Percentiles rank a stretch among this genome's conserved stretches.
These are phyloP conservation scores for Pteromalus puparum DNA, from an alignment of 1,140 invertebrate species.

Conservation along the genomic window DNA sequence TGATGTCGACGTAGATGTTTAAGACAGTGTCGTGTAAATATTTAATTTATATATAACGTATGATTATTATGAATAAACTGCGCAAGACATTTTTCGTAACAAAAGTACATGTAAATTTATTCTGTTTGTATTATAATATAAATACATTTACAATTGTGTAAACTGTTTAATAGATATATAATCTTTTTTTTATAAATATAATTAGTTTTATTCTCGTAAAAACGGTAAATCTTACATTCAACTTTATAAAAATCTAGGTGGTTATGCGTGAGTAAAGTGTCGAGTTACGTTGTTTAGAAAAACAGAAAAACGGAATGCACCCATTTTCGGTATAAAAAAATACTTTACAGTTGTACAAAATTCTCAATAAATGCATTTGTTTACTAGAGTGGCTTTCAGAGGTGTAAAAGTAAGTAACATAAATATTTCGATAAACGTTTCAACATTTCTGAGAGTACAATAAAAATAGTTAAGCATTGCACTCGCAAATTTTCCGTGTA, in stretches of 20 bases:
- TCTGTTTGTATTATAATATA: slow-evolving; percentile 56
- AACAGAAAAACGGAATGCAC: slow-evolving; percentile 37
- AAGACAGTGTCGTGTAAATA: slow-evolving; percentile 42
- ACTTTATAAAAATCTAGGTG: slow-evolving; percentile 44
- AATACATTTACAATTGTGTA: slow-evolving; percentile 50
- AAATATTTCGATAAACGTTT: slow-evolving; percentile 24
- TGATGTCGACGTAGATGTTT: neutral
- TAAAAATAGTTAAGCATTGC: slow-evolving; percentile 3
- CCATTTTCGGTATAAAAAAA: slow-evolving; percentile 46
- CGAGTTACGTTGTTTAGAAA: neutral
- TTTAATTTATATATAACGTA: slow-evolving; percentile 18
- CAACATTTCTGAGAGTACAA: neutral
- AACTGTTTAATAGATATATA: slow-evolving; percentile 41
- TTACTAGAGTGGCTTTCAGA: neutral
- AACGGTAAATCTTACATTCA: slow-evolving; percentile 46
- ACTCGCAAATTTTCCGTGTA: neutral
- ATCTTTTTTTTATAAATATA: slow-evolving; percentile 50
- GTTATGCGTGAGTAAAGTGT: neutral
- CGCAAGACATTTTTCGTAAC: slow-evolving; percentile 51
- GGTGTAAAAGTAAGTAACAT: slow-evolving; percentile 45
- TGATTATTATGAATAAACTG: neutral
- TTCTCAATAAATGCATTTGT: slow-evolving; percentile 34
- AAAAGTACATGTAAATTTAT: slow-evolving; percentile 63
- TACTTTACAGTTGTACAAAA: slow-evolving; percentile 43
- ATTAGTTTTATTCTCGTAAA: slow-evolving; percentile 45